Base-by-base conservation (phyloP, 1,140 invertebrate genomes). In the Meloidogyne hapla region DNA sequence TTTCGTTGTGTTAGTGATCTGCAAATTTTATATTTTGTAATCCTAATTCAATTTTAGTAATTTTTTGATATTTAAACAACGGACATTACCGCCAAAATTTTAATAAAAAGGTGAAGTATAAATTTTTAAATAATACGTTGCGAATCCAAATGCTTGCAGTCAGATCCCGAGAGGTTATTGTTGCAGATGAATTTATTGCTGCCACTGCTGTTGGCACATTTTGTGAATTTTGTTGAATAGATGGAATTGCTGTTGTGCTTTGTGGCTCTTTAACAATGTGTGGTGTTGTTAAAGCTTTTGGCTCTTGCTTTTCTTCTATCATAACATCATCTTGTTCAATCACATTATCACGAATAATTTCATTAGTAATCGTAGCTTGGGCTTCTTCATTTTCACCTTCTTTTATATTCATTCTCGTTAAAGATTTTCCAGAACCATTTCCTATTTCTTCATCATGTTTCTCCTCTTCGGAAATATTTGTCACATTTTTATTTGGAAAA, bases 1-100 rank as follows among this genome's bases (percentile, higher is more conserved):
- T 73, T 79, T 81, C 13, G 81, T 83, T n/a, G 75, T 61, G 64
- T 66, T 79, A 5, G 81, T 38, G 40, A 81, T 83, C 48, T 56
- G 48, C 48, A 56, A 56, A 56, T n/a, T 56, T 56, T 4, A 45
- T 15, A 45, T 56, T 56, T 33, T 33, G 33, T 33, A 33, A 33
- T 5, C 33, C 8, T 33, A 33, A 5, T 33, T 33, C 33, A 33
- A 33, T 33, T 33, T 33, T 33, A 5, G 33, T 33, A 33, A 8
- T 8, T 33, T 33, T n/a, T n/a, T 56, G 42, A 2, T 4, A 45
- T 45, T 45, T 56, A n/a, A 56, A 56, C 42, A 45, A 8, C 18
- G 13, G 13, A 56, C 6, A n/a, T 56, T n/a, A 3, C 4, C 33
- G 33, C 33, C 33, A 33, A 33, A 33, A 33, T 33, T 5, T 33